These are phyloP conservation scores for Promerops cafer DNA, from an alignment of 2,113 vertebrate genomes.

Conservation along the genomic window DNA sequence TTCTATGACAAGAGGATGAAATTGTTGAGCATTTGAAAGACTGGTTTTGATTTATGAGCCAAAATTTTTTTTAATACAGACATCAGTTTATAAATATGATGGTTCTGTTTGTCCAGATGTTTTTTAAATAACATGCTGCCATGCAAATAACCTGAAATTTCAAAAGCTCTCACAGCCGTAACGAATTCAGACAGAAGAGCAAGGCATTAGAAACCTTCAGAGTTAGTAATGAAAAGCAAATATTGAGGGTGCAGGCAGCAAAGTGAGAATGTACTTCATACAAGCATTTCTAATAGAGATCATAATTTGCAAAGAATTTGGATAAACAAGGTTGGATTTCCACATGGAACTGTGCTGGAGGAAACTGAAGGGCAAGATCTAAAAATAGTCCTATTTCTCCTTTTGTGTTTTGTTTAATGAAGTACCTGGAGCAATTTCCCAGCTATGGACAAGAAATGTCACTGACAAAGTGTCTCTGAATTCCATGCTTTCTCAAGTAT, in stretches of 20 bases:
- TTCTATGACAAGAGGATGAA: not conserved
- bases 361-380: not conserved
- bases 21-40: not conserved
- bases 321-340: constrained; percentile 21
- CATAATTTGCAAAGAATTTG: constrained; percentile 7
- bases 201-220: not conserved
- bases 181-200: not conserved
- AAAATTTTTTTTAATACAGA: not conserved
- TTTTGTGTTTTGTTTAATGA: constrained; percentile 1
- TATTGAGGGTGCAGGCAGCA: not conserved
- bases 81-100: not conserved
- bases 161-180: not conserved
- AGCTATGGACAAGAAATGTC: not conserved
- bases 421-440: constrained; percentile 1
- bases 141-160: not conserved
- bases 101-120: not conserved
- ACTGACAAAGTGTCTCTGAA: not conserved
- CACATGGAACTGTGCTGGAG: not conserved
- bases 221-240: constrained; percentile 26
- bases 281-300: not conserved
- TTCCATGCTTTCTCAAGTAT: not conserved
- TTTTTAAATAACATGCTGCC: not conserved
- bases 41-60: not conserved
- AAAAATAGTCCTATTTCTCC: not conserved
- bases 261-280: not conserved